phyloP scores from a whole-genome alignment of 2,888 invertebrate genomes.

The Sphinx pinastri region DNA sequence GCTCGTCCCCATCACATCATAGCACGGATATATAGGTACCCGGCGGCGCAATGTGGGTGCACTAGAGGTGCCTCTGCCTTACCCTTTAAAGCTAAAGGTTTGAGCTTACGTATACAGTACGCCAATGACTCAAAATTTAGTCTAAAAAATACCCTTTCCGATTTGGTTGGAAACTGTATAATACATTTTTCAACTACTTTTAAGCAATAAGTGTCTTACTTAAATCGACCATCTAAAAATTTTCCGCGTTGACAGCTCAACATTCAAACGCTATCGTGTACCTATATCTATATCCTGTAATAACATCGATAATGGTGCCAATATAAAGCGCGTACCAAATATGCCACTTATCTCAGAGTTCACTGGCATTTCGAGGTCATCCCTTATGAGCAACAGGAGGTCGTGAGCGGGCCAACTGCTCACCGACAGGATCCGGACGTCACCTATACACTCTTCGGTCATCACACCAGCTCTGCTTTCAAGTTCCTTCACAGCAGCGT shows the following conservation, averaged over 20 bases:
- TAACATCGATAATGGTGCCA: slow-evolving; percentile 26
- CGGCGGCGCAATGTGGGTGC: no score
- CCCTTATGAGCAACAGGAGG: slow-evolving; percentile 61
- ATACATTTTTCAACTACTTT: no score
- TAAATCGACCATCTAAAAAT: no score
- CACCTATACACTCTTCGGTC: slow-evolving; percentile 58
- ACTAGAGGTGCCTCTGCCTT: no score
- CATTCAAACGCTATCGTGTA: background rate
- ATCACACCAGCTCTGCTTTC: slow-evolving; percentile 57
- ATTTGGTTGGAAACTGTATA: no score
- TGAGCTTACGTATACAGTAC: no score
- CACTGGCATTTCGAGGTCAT: slow-evolving; percentile 52
- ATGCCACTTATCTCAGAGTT: slow-evolving; percentile 57
- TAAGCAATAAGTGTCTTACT: no score
- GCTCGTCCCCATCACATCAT: no score
- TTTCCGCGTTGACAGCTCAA: background rate
- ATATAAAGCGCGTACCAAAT: slow-evolving; percentile 54
- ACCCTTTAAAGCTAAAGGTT: no score
- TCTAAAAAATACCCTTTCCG: no score
- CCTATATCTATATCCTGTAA: slow-evolving; percentile 19
- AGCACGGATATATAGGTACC: no score
- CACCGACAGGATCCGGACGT: slow-evolving; percentile 70
- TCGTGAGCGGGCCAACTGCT: slow-evolving; percentile 71
- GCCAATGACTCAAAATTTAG: no score
- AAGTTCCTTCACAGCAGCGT: slow-evolving; percentile 63